Evolutionary conservation across 2,113 vertebrate species (phyloP), one percentile per base, ranked within the genome.

Genomic region (Hyaena hyaena): DNA sequence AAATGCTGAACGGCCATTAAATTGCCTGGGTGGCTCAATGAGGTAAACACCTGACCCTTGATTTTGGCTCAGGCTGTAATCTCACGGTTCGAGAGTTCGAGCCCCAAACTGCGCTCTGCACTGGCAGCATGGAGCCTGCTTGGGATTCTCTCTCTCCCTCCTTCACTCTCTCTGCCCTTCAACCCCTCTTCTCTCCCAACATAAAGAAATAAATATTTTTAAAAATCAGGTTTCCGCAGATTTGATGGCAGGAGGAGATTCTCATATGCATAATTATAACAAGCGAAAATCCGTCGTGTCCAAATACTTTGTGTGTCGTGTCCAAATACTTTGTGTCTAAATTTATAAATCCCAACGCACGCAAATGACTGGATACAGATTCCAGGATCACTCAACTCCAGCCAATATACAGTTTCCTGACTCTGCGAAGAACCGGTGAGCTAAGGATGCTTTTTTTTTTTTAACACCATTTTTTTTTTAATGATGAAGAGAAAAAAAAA

Each of bases 321-420:
- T 28, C 5, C 28, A 26, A 10, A 24, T 0, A 48, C 2, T 31
- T 10, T 7, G 16, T 21, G 61, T 33, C 31, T 55, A 23, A 24
- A 53, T 79, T 1, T 39, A 26, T 43, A 23, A 48, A 10, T 1
- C 35, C 1, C 33, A 7, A 12, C 0, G 14, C 35, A 1, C 1
- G 28, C 58, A 43, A 24, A 24, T 14, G 50, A 2, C 10, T 15
- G 43, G 58, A 43, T 43, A 58, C 7, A 19, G 45, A 15, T 7
- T 39, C n/a, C 1, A 0, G 45, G 65, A 11, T 1, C 9, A 19
- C 48, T 12, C 19, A 69, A 65, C 23, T 0, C 6, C 4, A 33
- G 71, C 48, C 35, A 8, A 23, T 10, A 35, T 5, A 33, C 16
- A 58, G 21, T 50, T 76, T 12, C 10, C 17, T 4, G 3, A 61